Conservation (phyloP, 2,113 vertebrate genomes). For the Terrapene triunguis region DNA sequence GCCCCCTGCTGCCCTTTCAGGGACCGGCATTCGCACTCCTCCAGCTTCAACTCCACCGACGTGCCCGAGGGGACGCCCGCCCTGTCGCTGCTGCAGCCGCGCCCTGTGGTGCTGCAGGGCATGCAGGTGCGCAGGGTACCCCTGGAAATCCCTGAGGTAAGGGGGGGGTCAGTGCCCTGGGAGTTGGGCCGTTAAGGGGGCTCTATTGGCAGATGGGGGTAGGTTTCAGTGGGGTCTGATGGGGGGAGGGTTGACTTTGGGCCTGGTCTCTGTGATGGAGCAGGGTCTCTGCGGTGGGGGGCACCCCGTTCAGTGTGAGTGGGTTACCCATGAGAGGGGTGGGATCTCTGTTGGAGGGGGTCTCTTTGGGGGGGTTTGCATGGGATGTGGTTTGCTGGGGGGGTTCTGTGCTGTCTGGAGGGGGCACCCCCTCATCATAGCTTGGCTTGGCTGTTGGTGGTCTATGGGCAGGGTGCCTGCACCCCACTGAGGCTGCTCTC, state of each 20-base stretch:
- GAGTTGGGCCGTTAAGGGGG: not conserved
- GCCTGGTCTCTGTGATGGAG: not conserved
- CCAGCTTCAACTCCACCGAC: constrained; percentile 92
- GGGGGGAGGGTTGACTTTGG: not conserved
- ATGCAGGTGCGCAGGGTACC: constrained; percentile 93
- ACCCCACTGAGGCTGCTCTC: not conserved
- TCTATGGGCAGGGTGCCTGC: not conserved
- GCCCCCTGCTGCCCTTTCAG: constrained; percentile 24
- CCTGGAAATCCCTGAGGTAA: constrained; percentile 89
- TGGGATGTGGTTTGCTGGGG: not conserved
- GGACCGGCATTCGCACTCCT: constrained; percentile 92
- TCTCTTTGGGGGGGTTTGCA: not conserved
- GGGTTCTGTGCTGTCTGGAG: not conserved
- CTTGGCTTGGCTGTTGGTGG: not conserved
- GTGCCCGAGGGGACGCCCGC: constrained; percentile 85
- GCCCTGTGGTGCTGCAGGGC: constrained; percentile 90
- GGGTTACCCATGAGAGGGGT: not conserved
- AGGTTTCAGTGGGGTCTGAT: not conserved
- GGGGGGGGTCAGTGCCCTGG: not conserved
- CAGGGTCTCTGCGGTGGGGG: not conserved
- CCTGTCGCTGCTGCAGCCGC: constrained; percentile 86
- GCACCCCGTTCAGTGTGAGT: not conserved
- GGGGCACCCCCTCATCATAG: not conserved
- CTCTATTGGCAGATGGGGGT: no score
- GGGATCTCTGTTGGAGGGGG: not conserved